Base-by-base conservation (phyloP, 1,140 invertebrate species). In the Papilio polytes region DNA sequence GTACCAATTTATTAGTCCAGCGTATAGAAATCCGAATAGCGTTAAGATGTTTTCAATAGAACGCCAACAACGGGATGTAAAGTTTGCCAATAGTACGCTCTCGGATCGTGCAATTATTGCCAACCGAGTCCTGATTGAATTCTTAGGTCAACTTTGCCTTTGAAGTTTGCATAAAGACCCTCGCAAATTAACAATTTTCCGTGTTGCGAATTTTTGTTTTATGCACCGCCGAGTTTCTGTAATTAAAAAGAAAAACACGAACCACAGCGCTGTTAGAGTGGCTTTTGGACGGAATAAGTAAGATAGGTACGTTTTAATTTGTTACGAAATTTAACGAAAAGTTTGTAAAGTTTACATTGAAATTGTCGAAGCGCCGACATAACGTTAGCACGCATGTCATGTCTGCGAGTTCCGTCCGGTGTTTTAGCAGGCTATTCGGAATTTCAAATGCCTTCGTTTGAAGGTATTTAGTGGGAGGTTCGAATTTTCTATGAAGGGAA, bases 1-100 rank as follows among this genome's bases (percentile, higher is more conserved):
- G 84, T 86, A 90, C 87, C 87, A 92, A 94, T 93, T 94, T 94
- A 92, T 93, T 92, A 89, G 87, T 85, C 84, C 84, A 84, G 86
- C 85, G 85, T 92, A 88, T 92, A 91, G 88, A 90, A 91, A 85
- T 88, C 87, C 86, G 89, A 91, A 92, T 90, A 92, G 89, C 89
- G 88, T 88, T 94, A 93, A 94, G 90, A 94, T 93, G 90, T 92
- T 93, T 94, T 92, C 91, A 94, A 93, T 94, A 91, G 92, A 91
- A 94, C 86, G 88, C 92, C 87, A 91, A 92, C 88, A 94, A 93
- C 85, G 89, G 88, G 88, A 90, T 92, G 90, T 89, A 92, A 94
- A 94, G 90, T 94, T 94, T 93, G 85, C 88, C 91, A 90, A 91
- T 91, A 94, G 90, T 92, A 87, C 88, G 85, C 90, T 92, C 88